These are phyloP conservation scores for Protaetia brevitarsis DNA, from an alignment of 1,140 invertebrate species.

Conservation along the genomic window DNA sequence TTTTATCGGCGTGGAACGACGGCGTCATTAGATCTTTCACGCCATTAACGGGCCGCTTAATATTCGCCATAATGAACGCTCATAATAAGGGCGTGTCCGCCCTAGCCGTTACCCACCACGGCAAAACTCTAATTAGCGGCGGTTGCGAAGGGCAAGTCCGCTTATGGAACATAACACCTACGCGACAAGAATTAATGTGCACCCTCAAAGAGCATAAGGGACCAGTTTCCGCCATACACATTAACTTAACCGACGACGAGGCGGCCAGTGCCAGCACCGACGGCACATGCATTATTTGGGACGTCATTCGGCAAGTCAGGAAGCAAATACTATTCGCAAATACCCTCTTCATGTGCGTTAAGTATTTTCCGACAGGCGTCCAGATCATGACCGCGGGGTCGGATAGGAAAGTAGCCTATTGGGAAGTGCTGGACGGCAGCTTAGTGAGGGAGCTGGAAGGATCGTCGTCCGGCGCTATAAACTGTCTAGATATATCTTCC, in stretches of 20 bases:
- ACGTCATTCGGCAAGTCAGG: slow-evolving; percentile 65
- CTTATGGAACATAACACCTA: slow-evolving; percentile 68
- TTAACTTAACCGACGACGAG: slow-evolving; percentile 71
- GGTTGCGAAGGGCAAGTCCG: slow-evolving; percentile 83
- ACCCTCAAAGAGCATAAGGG: slow-evolving; percentile 88
- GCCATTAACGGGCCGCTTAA: slow-evolving; percentile 72
- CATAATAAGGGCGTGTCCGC: slow-evolving; percentile 85
- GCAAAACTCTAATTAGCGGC: slow-evolving; percentile 74
- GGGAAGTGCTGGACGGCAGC: slow-evolving; percentile 79
- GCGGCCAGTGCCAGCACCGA: slow-evolving; percentile 84
- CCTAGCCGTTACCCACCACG: slow-evolving; percentile 68
- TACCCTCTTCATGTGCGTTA: slow-evolving; percentile 80
- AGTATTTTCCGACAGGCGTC: slow-evolving; percentile 72
- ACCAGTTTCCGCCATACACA: slow-evolving; percentile 75
- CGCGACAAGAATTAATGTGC: slow-evolving; percentile 61
- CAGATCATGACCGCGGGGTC: slow-evolving; percentile 86
- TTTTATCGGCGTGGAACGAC: slow-evolving; percentile 82
- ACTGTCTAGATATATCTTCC: slow-evolving; percentile 70
- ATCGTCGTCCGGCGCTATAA: slow-evolving; percentile 73
- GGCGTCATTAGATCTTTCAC: slow-evolving; percentile 82
- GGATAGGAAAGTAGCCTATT: slow-evolving; percentile 84
- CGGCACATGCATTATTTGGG: slow-evolving; percentile 90
- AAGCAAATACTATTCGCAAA: slow-evolving; percentile 83
- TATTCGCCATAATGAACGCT: slow-evolving; percentile 79
- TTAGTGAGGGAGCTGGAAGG: slow-evolving; percentile 78